A percentile compares a stretch with the other conserved stretches of the same genome.
Conservation (phyloP, 2,888 invertebrate genomes). For the Pogonocherus hispidulus region DNA sequence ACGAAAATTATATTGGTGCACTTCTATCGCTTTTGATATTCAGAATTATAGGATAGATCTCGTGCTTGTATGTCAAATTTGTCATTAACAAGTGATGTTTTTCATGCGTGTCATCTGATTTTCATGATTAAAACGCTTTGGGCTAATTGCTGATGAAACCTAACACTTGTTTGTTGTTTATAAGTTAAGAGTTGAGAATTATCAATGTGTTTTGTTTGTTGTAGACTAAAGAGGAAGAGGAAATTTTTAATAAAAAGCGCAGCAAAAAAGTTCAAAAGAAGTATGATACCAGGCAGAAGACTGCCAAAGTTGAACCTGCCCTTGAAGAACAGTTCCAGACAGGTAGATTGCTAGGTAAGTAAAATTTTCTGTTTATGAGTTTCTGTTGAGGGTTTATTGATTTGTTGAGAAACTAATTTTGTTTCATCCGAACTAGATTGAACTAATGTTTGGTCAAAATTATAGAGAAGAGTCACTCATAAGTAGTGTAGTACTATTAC, state of each 20-base stretch:
- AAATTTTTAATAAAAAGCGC: slow-evolving; percentile 92
- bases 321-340: slow-evolving; percentile 98
- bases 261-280: slow-evolving; percentile 94
- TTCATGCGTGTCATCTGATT: slow-evolving; percentile 76
- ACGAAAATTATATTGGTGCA: too few species aligned
- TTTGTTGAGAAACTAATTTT: neutral
- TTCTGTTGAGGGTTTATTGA: too few species aligned
- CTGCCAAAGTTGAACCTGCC: slow-evolving; percentile 92
- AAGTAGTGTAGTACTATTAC: too few species aligned
- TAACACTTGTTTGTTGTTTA: slow-evolving; percentile 15
- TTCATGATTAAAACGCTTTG: slow-evolving; percentile 51
- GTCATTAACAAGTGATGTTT: slow-evolving; percentile 67
- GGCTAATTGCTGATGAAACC: slow-evolving; percentile 12
- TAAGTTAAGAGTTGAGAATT: slow-evolving; percentile 1
- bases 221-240: slow-evolving; percentile 94
- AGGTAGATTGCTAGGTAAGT: slow-evolving; percentile 92
- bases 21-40: too few species aligned
- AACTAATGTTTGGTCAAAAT: too few species aligned
- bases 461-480: too few species aligned
- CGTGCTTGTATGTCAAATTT: too few species aligned
- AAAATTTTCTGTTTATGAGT: slow-evolving; percentile 17
- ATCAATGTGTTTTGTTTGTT: slow-evolving; percentile 52
- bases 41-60: too few species aligned
- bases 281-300: slow-evolving; percentile 92
- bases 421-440: too few species aligned